phyloP scores from a whole-genome alignment of 2,888 invertebrate species.

The Hesperia comma region DNA sequence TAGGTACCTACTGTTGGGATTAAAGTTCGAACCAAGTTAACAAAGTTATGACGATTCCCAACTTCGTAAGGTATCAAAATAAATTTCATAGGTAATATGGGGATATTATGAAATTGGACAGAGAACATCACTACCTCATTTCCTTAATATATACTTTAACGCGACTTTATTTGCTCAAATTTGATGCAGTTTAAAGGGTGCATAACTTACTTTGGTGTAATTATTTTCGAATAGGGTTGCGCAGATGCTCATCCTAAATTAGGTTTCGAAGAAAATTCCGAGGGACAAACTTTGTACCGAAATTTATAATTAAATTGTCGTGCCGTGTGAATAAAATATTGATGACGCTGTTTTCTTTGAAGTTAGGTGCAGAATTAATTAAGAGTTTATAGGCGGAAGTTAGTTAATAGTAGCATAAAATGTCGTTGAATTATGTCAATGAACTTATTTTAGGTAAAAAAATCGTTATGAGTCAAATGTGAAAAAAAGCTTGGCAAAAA shows the following conservation, averaged over 20 bases:
- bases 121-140: constrained; percentile 32
- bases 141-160: constrained; percentile 70
- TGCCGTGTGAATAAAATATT: constrained; percentile 58
- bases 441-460: no score
- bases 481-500: no score
- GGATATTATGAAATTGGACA: no score
- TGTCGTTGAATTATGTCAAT: background rate
- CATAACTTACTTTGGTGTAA: constrained; percentile 80
- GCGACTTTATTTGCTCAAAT: constrained; percentile 74
- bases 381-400: constrained; percentile 25
- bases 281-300: constrained; percentile 63
- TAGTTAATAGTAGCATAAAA: constrained; percentile 40
- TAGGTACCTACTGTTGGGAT: no score
- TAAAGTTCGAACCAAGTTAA: no score
- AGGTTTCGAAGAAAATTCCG: constrained; percentile 65
- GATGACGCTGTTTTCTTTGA: constrained; percentile 36
- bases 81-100: no score
- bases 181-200: constrained; percentile 80
- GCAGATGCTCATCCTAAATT: constrained; percentile 75
- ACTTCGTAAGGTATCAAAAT: no score
- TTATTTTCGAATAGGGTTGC: constrained; percentile 80
- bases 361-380: constrained; percentile 33
- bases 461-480: no score
- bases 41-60: no score
- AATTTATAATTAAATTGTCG: constrained; percentile 67